Evolutionary conservation across 2,888 invertebrate genomes (phyloP).

Genomic region (Xylota sylvarum): DNA sequence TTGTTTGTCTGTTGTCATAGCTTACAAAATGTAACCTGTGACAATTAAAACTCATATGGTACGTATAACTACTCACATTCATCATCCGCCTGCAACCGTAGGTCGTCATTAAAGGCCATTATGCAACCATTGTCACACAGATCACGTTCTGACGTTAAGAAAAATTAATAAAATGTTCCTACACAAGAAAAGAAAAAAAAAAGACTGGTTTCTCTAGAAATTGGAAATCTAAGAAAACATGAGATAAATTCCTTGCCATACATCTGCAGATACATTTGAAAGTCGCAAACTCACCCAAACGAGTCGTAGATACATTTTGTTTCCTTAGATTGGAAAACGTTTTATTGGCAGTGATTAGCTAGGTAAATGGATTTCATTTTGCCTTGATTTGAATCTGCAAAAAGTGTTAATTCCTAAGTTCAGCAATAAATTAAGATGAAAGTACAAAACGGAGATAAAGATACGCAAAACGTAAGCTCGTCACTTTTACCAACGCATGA

Average conservation of each 20-base stretch:
- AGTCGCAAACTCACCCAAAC: neutral
- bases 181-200: neutral
- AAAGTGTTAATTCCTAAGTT: neutral
- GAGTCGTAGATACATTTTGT: neutral
- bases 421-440: neutral
- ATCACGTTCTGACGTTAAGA: conserved; percentile 6
- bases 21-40: conserved; percentile 19
- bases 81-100: conserved; percentile 12
- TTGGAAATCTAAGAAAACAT: neutral
- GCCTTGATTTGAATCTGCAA: neutral
- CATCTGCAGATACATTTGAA: neutral
- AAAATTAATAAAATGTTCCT: neutral
- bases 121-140: conserved; percentile 20
- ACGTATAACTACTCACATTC: neutral
- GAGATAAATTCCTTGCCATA: neutral
- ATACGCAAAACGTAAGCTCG: neutral
- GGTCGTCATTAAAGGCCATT: neutral
- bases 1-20: conserved; percentile 15
- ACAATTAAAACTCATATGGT: conserved; percentile 13
- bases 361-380: neutral
- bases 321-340: neutral
- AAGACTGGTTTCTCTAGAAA: neutral
- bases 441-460: neutral
- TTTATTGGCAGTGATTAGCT: neutral
- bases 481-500: neutral